A percentile compares a stretch with the other conserved stretches of the same genome.
Conservation (phyloP, 2,888 invertebrate species). For the Pantelozetes paolii region DNA sequence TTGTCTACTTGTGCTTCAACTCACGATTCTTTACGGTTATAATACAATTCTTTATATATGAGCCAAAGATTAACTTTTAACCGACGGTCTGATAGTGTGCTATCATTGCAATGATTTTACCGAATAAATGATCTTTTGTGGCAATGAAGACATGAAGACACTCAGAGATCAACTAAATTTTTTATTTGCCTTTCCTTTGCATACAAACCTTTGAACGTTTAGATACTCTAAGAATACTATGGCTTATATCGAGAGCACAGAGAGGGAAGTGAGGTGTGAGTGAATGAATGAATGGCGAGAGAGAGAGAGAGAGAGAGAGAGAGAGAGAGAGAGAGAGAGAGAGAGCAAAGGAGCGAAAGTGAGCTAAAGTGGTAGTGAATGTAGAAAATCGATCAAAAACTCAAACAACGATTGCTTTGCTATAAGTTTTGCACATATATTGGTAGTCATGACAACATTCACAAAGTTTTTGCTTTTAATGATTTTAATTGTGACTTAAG, state of each 20-base stretch:
- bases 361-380: slow-evolving; percentile 16
- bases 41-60: slow-evolving; percentile 26
- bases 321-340: slow-evolving; percentile 24
- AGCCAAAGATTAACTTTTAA: slow-evolving; percentile 25
- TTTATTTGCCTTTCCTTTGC: slow-evolving; percentile 26
- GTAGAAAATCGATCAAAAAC: slow-evolving; percentile 24
- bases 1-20: background rate
- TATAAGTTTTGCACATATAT: slow-evolving; percentile 18
- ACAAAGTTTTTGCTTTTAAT: background rate
- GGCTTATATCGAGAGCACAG: background rate
- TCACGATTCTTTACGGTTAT: slow-evolving; percentile 21
- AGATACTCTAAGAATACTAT: background rate
- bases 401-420: slow-evolving; percentile 1
- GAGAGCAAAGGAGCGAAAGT: slow-evolving; percentile 10
- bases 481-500: background rate
- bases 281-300: slow-evolving; percentile 1
- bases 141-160: slow-evolving; percentile 18
- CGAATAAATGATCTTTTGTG: slow-evolving; percentile 28
- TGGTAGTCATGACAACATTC: slow-evolving; percentile 13
- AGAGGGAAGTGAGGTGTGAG: slow-evolving; percentile 15
- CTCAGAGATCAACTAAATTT: slow-evolving; percentile 14
- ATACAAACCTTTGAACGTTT: background rate
- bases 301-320: slow-evolving; percentile 24
- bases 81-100: background rate
- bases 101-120: slow-evolving; percentile 4